Evolutionary conservation across 2,113 vertebrate genomes (phyloP).

Genomic region (Pitta sordida): DNA sequence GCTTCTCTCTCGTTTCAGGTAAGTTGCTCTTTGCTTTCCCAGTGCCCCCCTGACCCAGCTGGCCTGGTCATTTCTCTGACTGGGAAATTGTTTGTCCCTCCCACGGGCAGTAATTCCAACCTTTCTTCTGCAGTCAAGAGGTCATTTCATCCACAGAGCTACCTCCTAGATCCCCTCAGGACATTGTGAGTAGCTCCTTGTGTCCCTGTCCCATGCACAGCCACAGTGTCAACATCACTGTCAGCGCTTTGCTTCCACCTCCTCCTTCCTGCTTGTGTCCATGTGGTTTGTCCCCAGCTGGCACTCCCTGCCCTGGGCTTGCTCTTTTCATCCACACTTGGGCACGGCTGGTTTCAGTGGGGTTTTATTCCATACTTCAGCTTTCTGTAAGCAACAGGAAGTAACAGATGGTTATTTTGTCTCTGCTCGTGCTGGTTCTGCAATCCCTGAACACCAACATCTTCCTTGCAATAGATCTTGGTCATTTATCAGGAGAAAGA

Average conservation of each 20-base stretch:
- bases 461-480: neutral
- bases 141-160: neutral
- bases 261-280: fast-evolving
- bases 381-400: neutral
- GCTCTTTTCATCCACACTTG: neutral
- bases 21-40: neutral
- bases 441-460: neutral
- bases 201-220: fast-evolving
- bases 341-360: neutral
- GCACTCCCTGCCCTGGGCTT: neutral
- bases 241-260: neutral
- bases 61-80: neutral
- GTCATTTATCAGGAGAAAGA: neutral
- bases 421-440: neutral
- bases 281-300: neutral
- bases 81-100: neutral
- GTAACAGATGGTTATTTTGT: neutral
- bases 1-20: neutral
- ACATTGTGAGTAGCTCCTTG: neutral
- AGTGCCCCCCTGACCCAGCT: neutral
- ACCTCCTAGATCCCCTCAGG: neutral
- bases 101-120: neutral
- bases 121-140: neutral
- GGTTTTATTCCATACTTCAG: neutral
- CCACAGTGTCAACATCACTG: fast-evolving